Base-by-base conservation (phyloP, 1,140 invertebrate species). In the Hyles euphorbiae region DNA sequence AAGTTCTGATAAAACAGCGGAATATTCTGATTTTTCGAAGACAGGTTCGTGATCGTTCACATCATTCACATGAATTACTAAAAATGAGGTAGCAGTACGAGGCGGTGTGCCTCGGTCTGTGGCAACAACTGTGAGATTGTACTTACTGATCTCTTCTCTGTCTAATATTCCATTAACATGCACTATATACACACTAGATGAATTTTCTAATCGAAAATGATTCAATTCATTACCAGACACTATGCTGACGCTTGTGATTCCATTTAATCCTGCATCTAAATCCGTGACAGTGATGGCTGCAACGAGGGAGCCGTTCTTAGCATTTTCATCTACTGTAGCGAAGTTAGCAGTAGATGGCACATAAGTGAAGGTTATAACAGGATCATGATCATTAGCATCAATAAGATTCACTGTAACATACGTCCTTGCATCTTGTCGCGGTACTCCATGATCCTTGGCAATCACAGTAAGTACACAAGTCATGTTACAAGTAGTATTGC, bases 361-460 rank as follows among this genome's bases (percentile, higher is more conserved):
- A 81, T 98, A 98, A 6, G 93, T 93, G 78, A 99, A 98, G 60
- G 93, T 94, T 53, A 99, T 98, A 33, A 95, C 91, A 3, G 98
- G 98, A 88, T 97, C 96, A 79, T 99, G 97, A 90, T 98, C 97
- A 87, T 98, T 98, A 2, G 96, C 95, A 82, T 98, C 97, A 40
- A 98, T 90, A 10, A 99, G 89, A 87, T 97, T 98, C 0, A 99
- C 96, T 3, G 96, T 98, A 0, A 99, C 96, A 87, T 98, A 99
- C 22, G 98, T 97, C 46, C 97, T 90, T 3, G 97, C 97, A 77
- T 97, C 95, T 83, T 98, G 96, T 40, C 95, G 87, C 0, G 97
- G 97, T 5, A 93, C 93, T 1, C 97, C 97, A 69, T 98, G 95
- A 89, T 99, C 98, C 52, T 95, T 91, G 8, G 97, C 97, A 77